Percentiles rank a stretch among this genome's conserved stretches.
Evolutionary conservation across 2,888 invertebrate species (phyloP).

Genomic region (Tinea semifulvella): DNA sequence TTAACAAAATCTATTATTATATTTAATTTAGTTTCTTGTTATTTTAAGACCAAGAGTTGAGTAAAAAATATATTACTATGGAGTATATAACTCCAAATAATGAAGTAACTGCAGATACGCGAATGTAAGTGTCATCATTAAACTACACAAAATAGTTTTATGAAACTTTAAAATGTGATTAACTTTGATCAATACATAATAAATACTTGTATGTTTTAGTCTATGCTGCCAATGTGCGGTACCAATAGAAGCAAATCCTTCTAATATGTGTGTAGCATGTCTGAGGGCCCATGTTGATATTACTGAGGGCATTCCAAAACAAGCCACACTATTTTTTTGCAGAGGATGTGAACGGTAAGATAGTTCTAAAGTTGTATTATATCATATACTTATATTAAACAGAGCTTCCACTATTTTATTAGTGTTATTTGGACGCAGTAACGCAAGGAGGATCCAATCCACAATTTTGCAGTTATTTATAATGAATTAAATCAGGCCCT

Average conservation of each 20-base stretch:
- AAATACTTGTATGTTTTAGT: constrained; percentile 9
- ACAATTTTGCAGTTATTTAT: no score
- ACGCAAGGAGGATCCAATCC: no score
- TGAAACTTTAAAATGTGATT: background rate
- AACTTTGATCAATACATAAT: background rate
- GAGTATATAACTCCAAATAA: constrained; percentile 50
- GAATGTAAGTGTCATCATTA: constrained; percentile 47
- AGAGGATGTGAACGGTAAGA: constrained; percentile 87
- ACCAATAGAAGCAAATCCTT: constrained; percentile 92
- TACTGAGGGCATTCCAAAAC: constrained; percentile 95
- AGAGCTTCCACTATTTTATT: no score
- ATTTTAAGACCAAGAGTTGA: no score
- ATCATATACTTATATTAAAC: no score
- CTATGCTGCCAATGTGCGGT: constrained; percentile 93
- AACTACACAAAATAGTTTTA: background rate
- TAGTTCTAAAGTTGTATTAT: no score
- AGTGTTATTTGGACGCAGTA: no score
- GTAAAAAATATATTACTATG: no score
- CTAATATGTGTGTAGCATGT: constrained; percentile 98
- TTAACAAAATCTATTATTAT: no score
- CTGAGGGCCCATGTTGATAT: constrained; percentile 92
- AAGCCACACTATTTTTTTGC: constrained; percentile 89
- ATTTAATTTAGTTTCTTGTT: no score
- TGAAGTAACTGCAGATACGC: constrained; percentile 30
- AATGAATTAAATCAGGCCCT: no score